Evolutionary conservation across 2,888 invertebrate species (phyloP).

Genomic region (Zygaena filipendulae): DNA sequence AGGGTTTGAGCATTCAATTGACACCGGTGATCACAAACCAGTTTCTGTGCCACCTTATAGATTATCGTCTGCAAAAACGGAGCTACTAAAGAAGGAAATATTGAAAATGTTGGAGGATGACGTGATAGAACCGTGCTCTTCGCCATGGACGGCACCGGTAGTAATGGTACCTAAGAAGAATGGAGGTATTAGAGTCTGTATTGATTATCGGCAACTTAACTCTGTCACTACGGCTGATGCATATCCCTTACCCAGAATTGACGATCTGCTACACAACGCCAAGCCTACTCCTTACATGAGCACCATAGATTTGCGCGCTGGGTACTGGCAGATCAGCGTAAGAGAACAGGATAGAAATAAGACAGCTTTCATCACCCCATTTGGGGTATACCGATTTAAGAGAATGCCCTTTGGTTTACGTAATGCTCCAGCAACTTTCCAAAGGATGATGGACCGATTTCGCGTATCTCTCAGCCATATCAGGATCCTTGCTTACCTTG

Average conservation of each 20-base stretch:
- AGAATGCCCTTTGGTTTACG: constrained; percentile 29
- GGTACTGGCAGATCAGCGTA: constrained; percentile 22
- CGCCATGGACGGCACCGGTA: constrained; percentile 30
- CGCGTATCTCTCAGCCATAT: constrained; percentile 13
- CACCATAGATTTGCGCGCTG: constrained; percentile 19
- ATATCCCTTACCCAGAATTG: constrained; percentile 36
- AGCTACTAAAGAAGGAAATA: constrained; percentile 14
- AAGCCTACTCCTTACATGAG: constrained; percentile 21
- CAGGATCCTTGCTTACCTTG: constrained; percentile 19
- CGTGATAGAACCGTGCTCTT: constrained; percentile 26
- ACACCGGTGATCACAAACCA: too few relatives aligned
- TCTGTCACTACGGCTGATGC: constrained; percentile 18
- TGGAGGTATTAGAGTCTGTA: constrained; percentile 23
- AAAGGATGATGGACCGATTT: constrained; percentile 24
- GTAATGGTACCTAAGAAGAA: constrained; percentile 29
- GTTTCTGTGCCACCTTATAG: too few relatives aligned
- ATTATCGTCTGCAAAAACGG: constrained; percentile 18
- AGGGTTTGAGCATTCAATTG: constrained; percentile 5
- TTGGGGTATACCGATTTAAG: constrained; percentile 23
- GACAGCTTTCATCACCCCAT: constrained; percentile 27
- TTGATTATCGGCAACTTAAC: constrained; percentile 26
- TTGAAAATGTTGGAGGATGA: constrained; percentile 21
- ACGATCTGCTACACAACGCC: constrained; percentile 24
- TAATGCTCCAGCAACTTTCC: constrained; percentile 27
- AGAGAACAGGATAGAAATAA: constrained; percentile 22